phyloP scores from a whole-genome alignment of 2,797 vertebrate species.

The Enteromius radiatus region DNA sequence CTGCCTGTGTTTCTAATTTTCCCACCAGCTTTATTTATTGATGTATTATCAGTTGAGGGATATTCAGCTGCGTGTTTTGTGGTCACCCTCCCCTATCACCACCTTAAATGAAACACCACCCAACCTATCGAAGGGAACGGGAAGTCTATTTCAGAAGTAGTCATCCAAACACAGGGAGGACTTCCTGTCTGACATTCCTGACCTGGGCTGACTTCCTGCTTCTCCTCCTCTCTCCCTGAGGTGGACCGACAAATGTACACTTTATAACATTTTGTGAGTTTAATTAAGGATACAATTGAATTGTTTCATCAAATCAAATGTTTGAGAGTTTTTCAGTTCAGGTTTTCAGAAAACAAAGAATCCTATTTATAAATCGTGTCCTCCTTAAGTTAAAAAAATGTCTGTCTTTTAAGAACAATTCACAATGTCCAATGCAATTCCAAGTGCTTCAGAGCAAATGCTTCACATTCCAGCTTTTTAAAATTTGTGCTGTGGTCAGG shows the following conservation, averaged over 20 bases:
- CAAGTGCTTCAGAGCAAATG: neutral
- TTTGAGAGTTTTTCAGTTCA: neutral
- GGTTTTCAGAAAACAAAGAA: neutral
- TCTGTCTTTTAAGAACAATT: conserved; percentile 10
- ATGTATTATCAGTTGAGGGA: conserved; percentile 14
- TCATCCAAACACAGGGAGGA: conserved; percentile 64
- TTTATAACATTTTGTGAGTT: neutral
- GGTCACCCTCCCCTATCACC: conserved; percentile 62
- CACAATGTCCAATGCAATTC: neutral
- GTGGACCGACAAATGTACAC: conserved; percentile 21
- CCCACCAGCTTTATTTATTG: neutral
- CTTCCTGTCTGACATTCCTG: conserved; percentile 85
- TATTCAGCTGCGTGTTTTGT: conserved; percentile 27
- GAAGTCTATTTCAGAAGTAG: conserved; percentile 80
- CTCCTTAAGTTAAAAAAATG: neutral
- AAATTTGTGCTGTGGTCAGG: neutral
- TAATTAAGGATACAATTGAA: neutral
- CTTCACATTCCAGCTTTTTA: conserved; percentile 17
- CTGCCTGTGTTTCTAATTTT: neutral
- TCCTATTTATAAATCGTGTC: neutral
- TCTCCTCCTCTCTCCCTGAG: conserved; percentile 48
- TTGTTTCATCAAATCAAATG: neutral
- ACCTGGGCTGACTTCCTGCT: conserved; percentile 75
- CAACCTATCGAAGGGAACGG: conserved; percentile 71
- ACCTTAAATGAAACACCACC: conserved; percentile 66